Percentiles rank a stretch among this genome's conserved stretches.
These are phyloP conservation scores for Drosophila bipectinata DNA, from an alignment of 1,140 invertebrate genomes.

Conservation along the genomic window DNA sequence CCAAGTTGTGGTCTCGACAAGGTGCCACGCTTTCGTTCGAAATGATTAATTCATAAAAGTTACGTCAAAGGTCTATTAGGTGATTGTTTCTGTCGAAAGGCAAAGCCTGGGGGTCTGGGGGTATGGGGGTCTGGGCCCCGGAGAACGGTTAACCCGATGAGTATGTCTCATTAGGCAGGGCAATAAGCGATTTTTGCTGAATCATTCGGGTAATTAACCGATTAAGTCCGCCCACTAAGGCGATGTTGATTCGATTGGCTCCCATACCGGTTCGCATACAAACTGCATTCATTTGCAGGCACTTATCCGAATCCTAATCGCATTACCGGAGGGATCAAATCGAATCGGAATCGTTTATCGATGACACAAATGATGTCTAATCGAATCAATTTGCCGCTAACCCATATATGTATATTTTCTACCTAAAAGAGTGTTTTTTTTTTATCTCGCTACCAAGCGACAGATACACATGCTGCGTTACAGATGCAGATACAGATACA, in stretches of 20 bases:
- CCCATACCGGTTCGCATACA: background rate
- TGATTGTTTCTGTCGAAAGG: background rate
- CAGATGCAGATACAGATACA: background rate
- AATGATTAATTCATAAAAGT: background rate
- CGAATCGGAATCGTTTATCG: slow-evolving; percentile 38
- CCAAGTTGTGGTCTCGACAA: background rate
- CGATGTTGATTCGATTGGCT: background rate
- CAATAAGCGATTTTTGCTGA: background rate
- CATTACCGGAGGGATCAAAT: slow-evolving; percentile 25
- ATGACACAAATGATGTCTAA: slow-evolving; percentile 45
- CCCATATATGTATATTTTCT: slow-evolving; percentile 15
- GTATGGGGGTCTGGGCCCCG: too few species aligned
- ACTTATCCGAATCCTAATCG: slow-evolving; percentile 28
- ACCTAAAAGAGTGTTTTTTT: slow-evolving; percentile 1
- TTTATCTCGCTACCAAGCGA: background rate
- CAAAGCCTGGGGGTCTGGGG: too few species aligned
- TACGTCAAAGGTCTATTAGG: background rate
- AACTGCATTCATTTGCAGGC: slow-evolving; percentile 11
- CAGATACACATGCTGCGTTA: slow-evolving; percentile 6
- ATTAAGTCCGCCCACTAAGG: background rate
- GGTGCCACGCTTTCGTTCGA: background rate
- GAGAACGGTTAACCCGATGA: background rate
- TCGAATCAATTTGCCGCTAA: slow-evolving; percentile 44
- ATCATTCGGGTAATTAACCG: slow-evolving; percentile 11
- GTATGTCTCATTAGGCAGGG: background rate